phyloP scores from a whole-genome alignment of 2,113 vertebrate species.

The Microtus ochrogaster region DNA sequence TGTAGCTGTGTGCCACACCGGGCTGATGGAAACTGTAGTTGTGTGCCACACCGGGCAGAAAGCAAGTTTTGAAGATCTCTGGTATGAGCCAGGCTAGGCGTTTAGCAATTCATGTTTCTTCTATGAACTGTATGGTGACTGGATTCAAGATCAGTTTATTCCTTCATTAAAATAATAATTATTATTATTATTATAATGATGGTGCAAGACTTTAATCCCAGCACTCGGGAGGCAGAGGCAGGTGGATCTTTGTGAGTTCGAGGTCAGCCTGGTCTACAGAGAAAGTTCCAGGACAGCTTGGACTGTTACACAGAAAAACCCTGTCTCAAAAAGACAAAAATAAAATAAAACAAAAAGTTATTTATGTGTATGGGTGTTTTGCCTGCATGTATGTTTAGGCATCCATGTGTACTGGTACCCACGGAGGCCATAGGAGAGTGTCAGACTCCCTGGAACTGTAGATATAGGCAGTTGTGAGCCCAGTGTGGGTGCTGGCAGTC shows the following conservation, averaged over 20 bases:
- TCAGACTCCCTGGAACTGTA: not conserved
- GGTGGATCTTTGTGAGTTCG: too few species aligned
- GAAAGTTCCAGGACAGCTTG: too few species aligned
- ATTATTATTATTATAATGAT: too few species aligned
- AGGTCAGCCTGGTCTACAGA: too few species aligned
- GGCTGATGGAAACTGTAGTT: not conserved
- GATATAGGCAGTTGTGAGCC: not conserved
- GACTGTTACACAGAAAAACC: too few species aligned
- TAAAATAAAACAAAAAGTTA: not conserved
- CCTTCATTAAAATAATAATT: not conserved
- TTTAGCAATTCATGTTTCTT: slow-evolving; percentile 3
- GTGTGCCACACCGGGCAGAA: not conserved
- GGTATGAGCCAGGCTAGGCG: not conserved
- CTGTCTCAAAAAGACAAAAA: too few species aligned
- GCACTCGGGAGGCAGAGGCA: too few species aligned
- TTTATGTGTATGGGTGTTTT: not conserved
- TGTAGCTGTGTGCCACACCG: too few species aligned
- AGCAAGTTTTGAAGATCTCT: not conserved
- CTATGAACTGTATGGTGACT: not conserved
- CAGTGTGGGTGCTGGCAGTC: not conserved
- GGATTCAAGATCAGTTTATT: not conserved
- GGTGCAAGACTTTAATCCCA: too few species aligned
- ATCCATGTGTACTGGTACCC: not conserved
- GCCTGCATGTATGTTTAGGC: not conserved
- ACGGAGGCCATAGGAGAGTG: not conserved